Evolutionary conservation across 2,797 vertebrate genomes (phyloP).

Genomic region (Mus caroli): DNA sequence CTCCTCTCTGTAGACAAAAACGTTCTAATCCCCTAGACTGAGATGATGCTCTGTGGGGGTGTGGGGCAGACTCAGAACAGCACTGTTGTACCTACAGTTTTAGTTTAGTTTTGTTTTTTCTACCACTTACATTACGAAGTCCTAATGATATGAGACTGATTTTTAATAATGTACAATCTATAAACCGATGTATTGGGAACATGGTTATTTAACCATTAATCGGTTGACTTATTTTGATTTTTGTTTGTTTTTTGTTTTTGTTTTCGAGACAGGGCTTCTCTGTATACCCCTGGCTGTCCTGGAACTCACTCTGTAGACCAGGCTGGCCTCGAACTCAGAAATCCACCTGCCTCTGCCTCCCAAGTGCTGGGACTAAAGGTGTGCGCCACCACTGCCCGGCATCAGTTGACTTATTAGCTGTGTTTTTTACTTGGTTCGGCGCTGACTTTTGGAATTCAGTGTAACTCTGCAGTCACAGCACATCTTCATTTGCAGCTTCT

Average conservation of each 20-base stretch:
- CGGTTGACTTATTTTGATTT: background rate
- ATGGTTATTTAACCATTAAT: background rate
- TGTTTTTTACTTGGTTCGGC: background rate
- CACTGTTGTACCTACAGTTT: background rate
- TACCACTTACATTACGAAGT: background rate
- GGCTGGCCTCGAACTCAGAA: too few species aligned
- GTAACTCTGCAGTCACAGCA: background rate
- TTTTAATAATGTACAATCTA: background rate
- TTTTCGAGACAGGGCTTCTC: too few species aligned
- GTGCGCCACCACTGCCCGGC: too few species aligned
- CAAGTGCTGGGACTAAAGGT: too few species aligned
- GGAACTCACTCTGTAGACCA: too few species aligned
- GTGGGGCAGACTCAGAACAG: background rate
- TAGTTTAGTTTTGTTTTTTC: too few species aligned
- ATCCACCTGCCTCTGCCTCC: too few species aligned
- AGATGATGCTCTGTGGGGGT: background rate
- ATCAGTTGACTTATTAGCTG: background rate
- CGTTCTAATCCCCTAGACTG: background rate
- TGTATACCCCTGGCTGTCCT: too few species aligned
- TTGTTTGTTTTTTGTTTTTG: too few species aligned
- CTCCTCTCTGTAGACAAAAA: background rate
- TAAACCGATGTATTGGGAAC: background rate
- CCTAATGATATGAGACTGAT: background rate
- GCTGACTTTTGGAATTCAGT: background rate
- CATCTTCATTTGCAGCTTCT: background rate